Base-by-base conservation (phyloP, 2,888 invertebrate species). In the Drosophila barbarae region DNA sequence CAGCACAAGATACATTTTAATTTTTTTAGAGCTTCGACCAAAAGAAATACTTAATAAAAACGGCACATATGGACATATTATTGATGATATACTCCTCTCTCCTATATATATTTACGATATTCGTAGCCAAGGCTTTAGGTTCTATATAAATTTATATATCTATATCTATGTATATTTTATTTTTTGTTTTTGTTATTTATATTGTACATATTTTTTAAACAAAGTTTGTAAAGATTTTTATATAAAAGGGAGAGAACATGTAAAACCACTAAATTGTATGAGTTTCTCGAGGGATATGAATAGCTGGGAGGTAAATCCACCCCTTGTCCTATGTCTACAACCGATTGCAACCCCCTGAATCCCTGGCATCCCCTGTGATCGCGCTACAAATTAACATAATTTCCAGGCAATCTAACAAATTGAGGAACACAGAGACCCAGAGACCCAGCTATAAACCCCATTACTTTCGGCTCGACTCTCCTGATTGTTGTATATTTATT, bases 21-120 rank as follows among this genome's bases (percentile, higher is more conserved):
- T 46, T 74, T 76, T 74, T 74, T 56, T 69, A 57, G 69, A 83
- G 85, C 85, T 85, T 85, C 51, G 71, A 83, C 80, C 85, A 85
- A 85, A 78, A 69, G 64, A 35, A 32, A 46, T 38, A 61, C 63
- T 67, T 64, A 23, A 72, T 47, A 54, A 42, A 42, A 15, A 59
- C 46, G 49, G 61, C 35, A 26, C 50, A 54, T 35, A 39, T 9
- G 47, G 39, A 46, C 52, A 49, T 70, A 65, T 54, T 46, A 47
- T 32, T 32, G 21, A 32, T 21, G 30, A 52, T 58, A 61, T 69
- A 69, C 53, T 47, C 51, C 65, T 47, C 21, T 32, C 30, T 44
- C 49, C 36, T 56, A 56, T 59, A 69, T 56, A 69, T 63, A 64
- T 28, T 44, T 55, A 50, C 69, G 69, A 61, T 55, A 70, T 54